phyloP scores from a whole-genome alignment of 2,888 invertebrate genomes.

The Pyrgus malvae region DNA sequence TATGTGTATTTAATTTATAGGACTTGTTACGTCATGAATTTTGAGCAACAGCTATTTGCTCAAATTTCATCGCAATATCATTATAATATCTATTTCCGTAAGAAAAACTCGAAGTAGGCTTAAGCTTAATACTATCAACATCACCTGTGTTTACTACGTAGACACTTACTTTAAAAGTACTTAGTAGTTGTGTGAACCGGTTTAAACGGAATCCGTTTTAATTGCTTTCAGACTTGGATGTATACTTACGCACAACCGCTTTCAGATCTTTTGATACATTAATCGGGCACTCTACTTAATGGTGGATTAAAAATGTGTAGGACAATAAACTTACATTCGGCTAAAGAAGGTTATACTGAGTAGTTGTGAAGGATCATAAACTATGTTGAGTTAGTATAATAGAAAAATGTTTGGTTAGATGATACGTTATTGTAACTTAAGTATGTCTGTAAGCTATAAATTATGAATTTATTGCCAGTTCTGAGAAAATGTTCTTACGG shows the following conservation, averaged over 20 bases:
- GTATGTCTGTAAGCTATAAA: no score
- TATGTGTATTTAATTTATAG: no score
- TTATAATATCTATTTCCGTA: no score
- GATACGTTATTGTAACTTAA: no score
- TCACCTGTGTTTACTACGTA: background rate
- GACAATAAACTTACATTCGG: constrained; percentile 1
- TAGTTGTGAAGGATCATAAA: background rate
- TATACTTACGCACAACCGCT: background rate
- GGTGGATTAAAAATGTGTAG: constrained; percentile 5
- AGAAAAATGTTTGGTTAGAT: no score
- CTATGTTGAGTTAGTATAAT: no score
- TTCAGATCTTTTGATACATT: constrained; percentile 2
- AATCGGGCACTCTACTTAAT: constrained; percentile 8
- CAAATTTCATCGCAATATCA: no score
- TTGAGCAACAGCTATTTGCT: no score
- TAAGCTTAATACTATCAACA: background rate
- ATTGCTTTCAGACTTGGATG: constrained; percentile 4
- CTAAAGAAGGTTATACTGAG: background rate
- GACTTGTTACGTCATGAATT: no score
- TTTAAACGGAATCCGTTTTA: background rate
- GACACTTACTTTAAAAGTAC: background rate
- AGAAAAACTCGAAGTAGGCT: no score
- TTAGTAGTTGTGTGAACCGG: background rate
- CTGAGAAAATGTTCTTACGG: no score
- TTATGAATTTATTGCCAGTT: no score